A percentile compares a stretch with the other conserved stretches of the same genome.
Evolutionary conservation across 2,888 invertebrate genomes (phyloP).

Genomic region (Agapostemon virescens): DNA sequence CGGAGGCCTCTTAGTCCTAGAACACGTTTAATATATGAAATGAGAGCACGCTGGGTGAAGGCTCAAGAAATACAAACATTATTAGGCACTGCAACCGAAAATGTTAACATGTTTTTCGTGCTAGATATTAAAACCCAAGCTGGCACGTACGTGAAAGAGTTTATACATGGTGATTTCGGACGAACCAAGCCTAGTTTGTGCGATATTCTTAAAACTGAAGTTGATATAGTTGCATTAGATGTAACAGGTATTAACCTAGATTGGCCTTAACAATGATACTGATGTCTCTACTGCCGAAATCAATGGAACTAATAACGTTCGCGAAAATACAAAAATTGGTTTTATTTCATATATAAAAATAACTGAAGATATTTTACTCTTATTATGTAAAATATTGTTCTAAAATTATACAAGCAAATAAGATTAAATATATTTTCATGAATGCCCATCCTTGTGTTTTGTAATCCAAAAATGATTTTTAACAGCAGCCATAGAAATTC

Average conservation of each 20-base stretch:
- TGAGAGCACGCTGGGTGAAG: conserved; percentile 82
- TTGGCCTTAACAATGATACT: conserved; percentile 84
- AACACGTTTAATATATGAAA: conserved; percentile 84
- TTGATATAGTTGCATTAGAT: conserved; percentile 96
- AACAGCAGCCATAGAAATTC: conserved; percentile 62
- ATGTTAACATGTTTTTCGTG: conserved; percentile 81
- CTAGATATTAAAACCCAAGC: conserved; percentile 91
- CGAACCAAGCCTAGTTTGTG: conserved; percentile 90
- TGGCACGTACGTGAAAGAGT: conserved; percentile 98
- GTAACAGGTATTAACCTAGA: conserved; percentile 89
- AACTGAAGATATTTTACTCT: background rate
- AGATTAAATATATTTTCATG: background rate
- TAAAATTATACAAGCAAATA: background rate
- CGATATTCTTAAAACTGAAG: conserved; percentile 85
- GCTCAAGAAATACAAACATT: conserved; percentile 64
- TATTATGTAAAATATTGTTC: background rate
- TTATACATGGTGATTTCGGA: conserved; percentile 97
- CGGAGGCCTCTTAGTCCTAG: conserved; percentile 88
- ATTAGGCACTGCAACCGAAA: conserved; percentile 37
- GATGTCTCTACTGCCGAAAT: background rate
- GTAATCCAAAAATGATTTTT: conserved; percentile 65
- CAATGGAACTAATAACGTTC: background rate
- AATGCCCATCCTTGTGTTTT: conserved; percentile 48
- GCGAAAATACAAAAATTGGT: background rate
- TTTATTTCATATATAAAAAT: background rate